A percentile compares a stretch with the other conserved stretches of the same genome.
phyloP scores from a whole-genome alignment of 1,140 invertebrate genomes.

The Plectus sambesii region DNA sequence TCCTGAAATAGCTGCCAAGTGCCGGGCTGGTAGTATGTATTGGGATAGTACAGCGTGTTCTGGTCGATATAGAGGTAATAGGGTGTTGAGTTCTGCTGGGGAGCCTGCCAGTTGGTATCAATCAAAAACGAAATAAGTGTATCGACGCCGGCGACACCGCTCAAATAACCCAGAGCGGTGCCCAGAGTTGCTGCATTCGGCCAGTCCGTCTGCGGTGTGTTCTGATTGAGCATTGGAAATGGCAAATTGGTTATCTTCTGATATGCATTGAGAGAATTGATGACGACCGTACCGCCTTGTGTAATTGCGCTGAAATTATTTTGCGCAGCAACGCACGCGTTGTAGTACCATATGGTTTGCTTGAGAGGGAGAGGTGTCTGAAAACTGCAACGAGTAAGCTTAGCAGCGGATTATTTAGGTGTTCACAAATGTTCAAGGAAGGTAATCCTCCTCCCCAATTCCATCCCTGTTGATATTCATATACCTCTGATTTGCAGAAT shows the following conservation, averaged over 20 bases:
- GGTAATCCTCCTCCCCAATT: too few relatives aligned
- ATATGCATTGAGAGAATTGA: too few relatives aligned
- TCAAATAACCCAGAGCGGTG: constrained; percentile 25
- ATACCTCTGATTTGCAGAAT: too few relatives aligned
- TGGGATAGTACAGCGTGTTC: constrained; percentile 8
- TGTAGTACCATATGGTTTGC: constrained; percentile 18
- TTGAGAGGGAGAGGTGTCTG: too few relatives aligned
- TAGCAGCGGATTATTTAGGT: too few relatives aligned
- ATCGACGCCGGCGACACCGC: constrained; percentile 17
- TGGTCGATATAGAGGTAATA: constrained; percentile 31
- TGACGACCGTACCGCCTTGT: too few relatives aligned
- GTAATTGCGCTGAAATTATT: too few relatives aligned
- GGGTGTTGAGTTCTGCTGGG: constrained; percentile 22
- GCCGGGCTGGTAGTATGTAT: constrained; percentile 23
- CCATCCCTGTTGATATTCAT: too few relatives aligned
- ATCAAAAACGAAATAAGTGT: constrained; percentile 24
- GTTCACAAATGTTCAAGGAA: too few relatives aligned
- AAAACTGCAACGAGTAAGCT: too few relatives aligned
- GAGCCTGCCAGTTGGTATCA: constrained; percentile 37
- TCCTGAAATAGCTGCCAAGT: constrained; percentile 19
- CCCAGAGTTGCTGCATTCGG: too few relatives aligned
- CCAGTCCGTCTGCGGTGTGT: constrained; percentile 1
- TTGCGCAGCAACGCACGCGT: constrained; percentile 13
- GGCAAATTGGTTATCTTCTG: too few relatives aligned
- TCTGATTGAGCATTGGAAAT: constrained; percentile 25